phyloP scores from a whole-genome alignment of 2,113 vertebrate species.

The Hucho hucho region DNA sequence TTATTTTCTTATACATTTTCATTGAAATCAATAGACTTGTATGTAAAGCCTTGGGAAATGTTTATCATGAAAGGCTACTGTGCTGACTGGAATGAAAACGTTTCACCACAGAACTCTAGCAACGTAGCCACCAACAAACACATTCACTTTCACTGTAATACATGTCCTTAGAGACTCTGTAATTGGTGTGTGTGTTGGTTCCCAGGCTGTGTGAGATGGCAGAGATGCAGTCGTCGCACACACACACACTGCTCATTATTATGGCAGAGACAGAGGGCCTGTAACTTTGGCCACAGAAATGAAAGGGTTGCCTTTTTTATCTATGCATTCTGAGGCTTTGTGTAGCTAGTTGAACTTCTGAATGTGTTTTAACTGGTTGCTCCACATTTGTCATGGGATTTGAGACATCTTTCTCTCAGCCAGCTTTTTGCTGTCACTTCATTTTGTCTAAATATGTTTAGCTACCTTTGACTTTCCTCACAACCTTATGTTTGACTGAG shows the following conservation, averaged over 20 bases:
- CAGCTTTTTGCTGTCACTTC: neutral
- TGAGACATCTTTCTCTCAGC: neutral
- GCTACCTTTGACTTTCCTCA: neutral
- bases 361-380: constrained; percentile 3
- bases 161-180: constrained; percentile 14
- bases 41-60: no score
- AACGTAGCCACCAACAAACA: neutral
- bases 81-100: no score
- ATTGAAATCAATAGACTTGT: no score
- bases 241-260: constrained; percentile 14
- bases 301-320: constrained; percentile 9
- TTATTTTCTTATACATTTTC: no score
- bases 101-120: no score
- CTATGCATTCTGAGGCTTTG: neutral
- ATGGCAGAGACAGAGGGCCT: neutral
- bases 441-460: neutral
- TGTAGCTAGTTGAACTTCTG: no score
- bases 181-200: neutral
- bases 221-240: neutral
- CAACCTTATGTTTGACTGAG: neutral
- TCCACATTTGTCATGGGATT: constrained; percentile 2
- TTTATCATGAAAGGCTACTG: no score
- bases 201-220: neutral
- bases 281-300: neutral
- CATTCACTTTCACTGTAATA: neutral